Base-by-base conservation (phyloP, 2,113 vertebrate species). In the Nesoenas mayeri region DNA sequence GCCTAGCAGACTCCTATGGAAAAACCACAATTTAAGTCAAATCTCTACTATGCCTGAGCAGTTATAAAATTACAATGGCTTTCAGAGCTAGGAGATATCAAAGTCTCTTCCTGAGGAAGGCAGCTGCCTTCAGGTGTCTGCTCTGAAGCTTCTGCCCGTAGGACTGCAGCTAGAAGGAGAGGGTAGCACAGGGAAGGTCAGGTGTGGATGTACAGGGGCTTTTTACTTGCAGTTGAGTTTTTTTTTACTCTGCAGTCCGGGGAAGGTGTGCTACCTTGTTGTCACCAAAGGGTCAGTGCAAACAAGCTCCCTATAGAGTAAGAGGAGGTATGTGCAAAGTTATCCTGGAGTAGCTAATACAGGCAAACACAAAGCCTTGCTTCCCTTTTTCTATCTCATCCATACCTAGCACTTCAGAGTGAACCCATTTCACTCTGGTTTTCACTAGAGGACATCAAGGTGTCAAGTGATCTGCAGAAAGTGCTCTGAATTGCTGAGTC, bases 261-360 rank as follows among this genome's bases (percentile, higher is more conserved):
- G 21, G 20, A 5, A 26, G 2, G 57, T n/a, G 66, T 54, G 53
- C 34, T 38, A 12, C 53, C 54, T 53, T 50, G 11, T 22, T 74
- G 38, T 57, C 78, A 38, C 40, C 61, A 36, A 31, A 66, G 44
- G 80, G 25, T 42, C 77, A 8, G 18, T 1, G 1, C 78, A 66
- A 53, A 8, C 16, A 20, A 11, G 13, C 54, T 44, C 6, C 57
- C 51, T 25, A n/a, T 12, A 5, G 80, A 32, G 54, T 28, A 29
- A 56, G 18, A 69, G 64, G 0, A 0, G 32, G 8, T 71, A 24
- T 0, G 1, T 11, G 66, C 61, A 15, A n/a, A 58, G 17, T 25
- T 51, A 10, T 38, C 21, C 34, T 21, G 53, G 29, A 42, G 25
- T 57, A 56, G 70, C 50, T 65, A 28, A 32, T 28, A 60, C 25